Evolutionary conservation across 1,140 invertebrate species (phyloP), one percentile per base, ranked within the genome.

Genomic region (Brachionus koreanus): DNA sequence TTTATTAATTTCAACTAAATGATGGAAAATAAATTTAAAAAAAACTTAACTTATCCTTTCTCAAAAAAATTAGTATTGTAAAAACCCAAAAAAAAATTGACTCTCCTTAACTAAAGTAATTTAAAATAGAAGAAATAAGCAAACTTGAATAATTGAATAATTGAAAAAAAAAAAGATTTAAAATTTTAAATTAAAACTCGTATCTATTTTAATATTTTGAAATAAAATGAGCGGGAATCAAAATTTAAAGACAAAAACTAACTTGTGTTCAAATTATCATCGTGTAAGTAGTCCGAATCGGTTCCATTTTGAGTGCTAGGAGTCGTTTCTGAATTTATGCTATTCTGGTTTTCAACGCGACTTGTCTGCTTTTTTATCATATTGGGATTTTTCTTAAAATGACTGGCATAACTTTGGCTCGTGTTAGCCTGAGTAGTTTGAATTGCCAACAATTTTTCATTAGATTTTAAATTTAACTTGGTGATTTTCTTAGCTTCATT

Each of bases 391-490:
- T 74, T 74, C 39, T 69, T 69, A 1, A 39, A 69, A 37, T 63
- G 61, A 13, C 23, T 63, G 6, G n/a, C n/a, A n/a, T n/a, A n/a
- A n/a, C n/a, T n/a, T 6, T 69, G 65, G 16, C 6, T 37, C 9
- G 7, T 74, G 12, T 16, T 19, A n/a, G 43, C 46, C 5, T 74
- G 39, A 19, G 13, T 19, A 2, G 69, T 9, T 74, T 74, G 69
- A 35, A 74, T 74, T 25, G 69, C 42, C 23, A 74, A 19, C 43
- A 74, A 74, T 74, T 74, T 74, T 46, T 74, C 69, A 74, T 74
- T 74, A 7, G 69, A 74, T 74, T 74, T 74, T 25, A 74, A 25
- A 74, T 46, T 74, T 5, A 5, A 7, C 37, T 69, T 69, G 13
- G 65, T 42, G 2, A 69, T 9, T 69, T 69, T 69, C 37, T 74